Conservation (phyloP, 2,888 invertebrate species). For the Lepidocyrtinus sp. region DNA sequence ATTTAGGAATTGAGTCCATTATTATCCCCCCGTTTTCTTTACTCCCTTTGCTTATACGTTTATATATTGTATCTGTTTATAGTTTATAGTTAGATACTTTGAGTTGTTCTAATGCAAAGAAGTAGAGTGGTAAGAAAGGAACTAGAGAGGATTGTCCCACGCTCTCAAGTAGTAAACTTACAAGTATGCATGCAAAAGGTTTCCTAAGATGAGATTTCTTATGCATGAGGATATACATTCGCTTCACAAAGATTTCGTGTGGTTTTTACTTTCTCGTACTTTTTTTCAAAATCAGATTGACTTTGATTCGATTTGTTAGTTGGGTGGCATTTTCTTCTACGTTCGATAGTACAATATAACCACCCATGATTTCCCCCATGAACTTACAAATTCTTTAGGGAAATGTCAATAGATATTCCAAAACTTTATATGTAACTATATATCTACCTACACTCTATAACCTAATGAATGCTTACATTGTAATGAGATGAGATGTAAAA, state of each 20-base stretch:
- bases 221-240: slow-evolving; percentile 34
- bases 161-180: no score
- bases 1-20: slow-evolving; percentile 13
- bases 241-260: slow-evolving; percentile 51
- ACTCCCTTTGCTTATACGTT: not conserved
- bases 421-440: no score
- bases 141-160: no score
- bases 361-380: slow-evolving; percentile 68
- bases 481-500: no score
- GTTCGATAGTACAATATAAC: slow-evolving; percentile 56
- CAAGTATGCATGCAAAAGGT: not conserved
- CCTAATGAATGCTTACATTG: no score
- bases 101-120: not conserved
- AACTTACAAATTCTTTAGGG: slow-evolving; percentile 61
- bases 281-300: slow-evolving; percentile 64
- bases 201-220: slow-evolving; percentile 2
- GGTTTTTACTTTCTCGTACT: slow-evolving; percentile 32
- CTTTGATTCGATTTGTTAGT: slow-evolving; percentile 69
- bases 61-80: slow-evolving; percentile 10
- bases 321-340: slow-evolving; percentile 58
- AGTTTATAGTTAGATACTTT: not conserved
- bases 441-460: no score
- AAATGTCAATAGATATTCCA: slow-evolving; percentile 38
- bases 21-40: not conserved
- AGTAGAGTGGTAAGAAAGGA: not conserved